Evolutionary conservation across 1,140 invertebrate genomes (phyloP).

Genomic region (Drosophila trapezifrons): DNA sequence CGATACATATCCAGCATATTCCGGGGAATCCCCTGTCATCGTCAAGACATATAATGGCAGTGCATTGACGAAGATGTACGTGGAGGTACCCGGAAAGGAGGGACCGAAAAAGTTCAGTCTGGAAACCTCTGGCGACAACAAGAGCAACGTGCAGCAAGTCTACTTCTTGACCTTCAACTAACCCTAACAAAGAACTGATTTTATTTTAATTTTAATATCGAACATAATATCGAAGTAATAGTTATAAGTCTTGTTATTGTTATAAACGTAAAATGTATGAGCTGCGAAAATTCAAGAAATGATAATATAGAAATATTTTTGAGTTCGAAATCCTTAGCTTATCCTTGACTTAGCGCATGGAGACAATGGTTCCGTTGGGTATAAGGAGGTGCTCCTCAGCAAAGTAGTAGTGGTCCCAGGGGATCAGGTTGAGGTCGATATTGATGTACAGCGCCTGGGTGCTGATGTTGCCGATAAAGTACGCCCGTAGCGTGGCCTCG

Average conservation of each 20-base stretch:
- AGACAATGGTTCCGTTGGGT: too few relatives aligned
- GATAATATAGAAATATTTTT: background rate
- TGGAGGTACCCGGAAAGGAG: constrained; percentile 4
- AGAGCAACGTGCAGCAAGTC: background rate
- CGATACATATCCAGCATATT: background rate
- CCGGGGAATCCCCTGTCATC: constrained; percentile 7
- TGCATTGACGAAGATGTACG: background rate
- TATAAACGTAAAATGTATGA: background rate
- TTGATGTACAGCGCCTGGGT: background rate
- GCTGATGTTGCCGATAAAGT: background rate
- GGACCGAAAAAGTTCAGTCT: constrained; percentile 11
- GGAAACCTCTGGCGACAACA: constrained; percentile 1
- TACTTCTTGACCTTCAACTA: constrained; percentile 11
- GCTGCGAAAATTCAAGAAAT: background rate
- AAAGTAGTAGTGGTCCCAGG: too few relatives aligned
- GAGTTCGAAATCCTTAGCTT: background rate
- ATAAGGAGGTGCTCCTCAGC: background rate
- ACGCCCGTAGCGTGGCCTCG: background rate
- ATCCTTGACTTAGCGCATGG: too few relatives aligned
- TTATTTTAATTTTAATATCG: background rate
- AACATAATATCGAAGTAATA: background rate
- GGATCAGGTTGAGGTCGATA: background rate
- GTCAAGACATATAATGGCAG: constrained; percentile 4
- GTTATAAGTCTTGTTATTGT: background rate
- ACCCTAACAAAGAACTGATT: background rate